These are phyloP conservation scores for Corynorhinus townsendii DNA, from an alignment of 2,113 vertebrate species.

Conservation along the genomic window DNA sequence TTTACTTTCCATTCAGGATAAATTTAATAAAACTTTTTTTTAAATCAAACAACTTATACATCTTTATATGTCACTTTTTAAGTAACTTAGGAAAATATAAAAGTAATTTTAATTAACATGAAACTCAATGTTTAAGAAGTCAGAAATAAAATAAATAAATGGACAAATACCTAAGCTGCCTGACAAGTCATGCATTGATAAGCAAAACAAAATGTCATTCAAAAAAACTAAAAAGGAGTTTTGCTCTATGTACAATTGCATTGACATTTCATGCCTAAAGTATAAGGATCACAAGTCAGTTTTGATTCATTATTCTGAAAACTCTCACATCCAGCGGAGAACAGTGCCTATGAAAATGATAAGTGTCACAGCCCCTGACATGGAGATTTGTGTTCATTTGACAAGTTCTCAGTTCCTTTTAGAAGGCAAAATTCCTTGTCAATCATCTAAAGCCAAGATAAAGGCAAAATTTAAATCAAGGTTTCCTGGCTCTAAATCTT, in stretches of 20 bases:
- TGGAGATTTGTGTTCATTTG: neutral
- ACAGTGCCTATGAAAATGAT: constrained; percentile 10
- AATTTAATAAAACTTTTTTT: neutral
- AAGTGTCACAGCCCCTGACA: neutral
- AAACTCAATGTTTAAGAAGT: neutral
- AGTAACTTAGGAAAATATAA: neutral
- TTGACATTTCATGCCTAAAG: neutral
- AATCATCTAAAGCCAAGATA: neutral
- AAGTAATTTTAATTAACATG: neutral
- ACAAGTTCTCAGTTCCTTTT: neutral
- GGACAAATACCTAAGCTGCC: neutral
- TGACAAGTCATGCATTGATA: neutral
- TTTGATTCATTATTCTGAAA: constrained; percentile 19
- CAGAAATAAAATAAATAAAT: neutral
- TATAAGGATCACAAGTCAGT: neutral
- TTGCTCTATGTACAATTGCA: neutral
- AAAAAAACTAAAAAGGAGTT: neutral
- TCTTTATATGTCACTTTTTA: neutral
- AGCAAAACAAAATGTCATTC: constrained; percentile 12
- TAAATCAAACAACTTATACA: neutral
- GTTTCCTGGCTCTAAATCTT: neutral
- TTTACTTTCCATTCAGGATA: neutral
- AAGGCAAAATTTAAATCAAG: neutral
- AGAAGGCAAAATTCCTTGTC: neutral
- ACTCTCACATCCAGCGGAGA: neutral